Evolutionary conservation across 2,888 invertebrate species (phyloP), one percentile per base, ranked within the genome.

Genomic region (Cataglyphis rosenhaueri): DNA sequence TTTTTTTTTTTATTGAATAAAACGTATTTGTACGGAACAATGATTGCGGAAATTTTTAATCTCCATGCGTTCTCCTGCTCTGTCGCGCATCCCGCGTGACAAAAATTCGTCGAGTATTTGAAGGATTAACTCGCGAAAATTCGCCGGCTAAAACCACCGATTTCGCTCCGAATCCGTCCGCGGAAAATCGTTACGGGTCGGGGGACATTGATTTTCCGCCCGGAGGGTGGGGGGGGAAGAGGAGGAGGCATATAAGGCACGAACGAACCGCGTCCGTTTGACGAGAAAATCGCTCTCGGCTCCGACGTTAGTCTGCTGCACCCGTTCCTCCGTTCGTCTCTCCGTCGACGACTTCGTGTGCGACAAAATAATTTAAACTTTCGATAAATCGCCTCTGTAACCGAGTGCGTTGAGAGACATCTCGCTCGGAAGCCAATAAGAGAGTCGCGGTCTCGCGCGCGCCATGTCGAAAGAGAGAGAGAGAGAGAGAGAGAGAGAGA

Each of bases 121-220:
- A 79, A 79, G 44, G 84, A 87, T 90, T 90, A 90, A 90, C 88
- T 85, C 85, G 84, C 84, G 90, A 87, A 87, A 86, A 89, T 89
- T 89, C 86, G 78, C 59, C 83, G 71, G 86, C 75, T 86, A 89
- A 86, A 90, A 89, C 89, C 85, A 73, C 86, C 87, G 78, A 79
- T 85, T 85, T 83, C 87, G 83, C 84, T 84, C 83, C 87, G 85
- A 86, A 87, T 88, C 84, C 81, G 78, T 74, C 70, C 65, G 44
- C 83, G 90, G 91, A 90, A 90, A 89, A 87, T 90, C 84, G 84
- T 90, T 91, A 87, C 91, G 66, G 88, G 91, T 91, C 91, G 89
- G 82, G 86, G 85, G 78, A 87, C 91, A 90, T 90, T 87, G 91
- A 90, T 89, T 91, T 90, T 89, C 87, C 87, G 38, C 75, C n/a